A percentile compares a stretch with the other conserved stretches of the same genome.
Evolutionary conservation across 2,888 invertebrate genomes (phyloP).

Genomic region (Ophion obscuratus): DNA sequence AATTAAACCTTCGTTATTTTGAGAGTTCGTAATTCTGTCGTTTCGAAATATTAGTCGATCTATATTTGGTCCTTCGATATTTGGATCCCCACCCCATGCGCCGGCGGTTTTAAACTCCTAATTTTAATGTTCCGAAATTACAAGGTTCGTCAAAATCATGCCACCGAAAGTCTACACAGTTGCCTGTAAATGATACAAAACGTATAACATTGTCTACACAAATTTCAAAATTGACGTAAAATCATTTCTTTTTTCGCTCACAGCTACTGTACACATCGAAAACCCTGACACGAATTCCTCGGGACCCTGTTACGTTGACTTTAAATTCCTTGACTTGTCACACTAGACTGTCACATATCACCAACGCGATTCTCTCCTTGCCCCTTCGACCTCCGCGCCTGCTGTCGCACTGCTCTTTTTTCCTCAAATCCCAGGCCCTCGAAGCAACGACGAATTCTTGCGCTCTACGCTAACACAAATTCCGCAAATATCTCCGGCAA

Average conservation of each 20-base stretch:
- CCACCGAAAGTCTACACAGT: no score
- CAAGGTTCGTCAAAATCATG: no score
- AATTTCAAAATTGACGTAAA: no score
- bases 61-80: no score
- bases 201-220: no score
- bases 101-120: no score
- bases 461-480: conserved; percentile 36
- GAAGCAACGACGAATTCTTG: conserved; percentile 40
- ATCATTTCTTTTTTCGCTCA: not conserved
- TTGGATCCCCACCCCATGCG: no score
- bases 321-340: conserved; percentile 44
- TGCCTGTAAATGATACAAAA: no score
- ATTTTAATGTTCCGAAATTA: no score
- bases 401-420: conserved; percentile 2
- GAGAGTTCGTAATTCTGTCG: no score
- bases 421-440: conserved; percentile 3
- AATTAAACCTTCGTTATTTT: no score
- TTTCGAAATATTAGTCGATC: no score
- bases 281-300: conserved; percentile 46
- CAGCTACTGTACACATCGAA: not conserved
- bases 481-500: conserved; percentile 46
- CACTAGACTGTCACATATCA: conserved; percentile 29
- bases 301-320: conserved; percentile 35
- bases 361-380: conserved; percentile 17
- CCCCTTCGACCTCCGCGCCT: conserved; percentile 5